A percentile compares a stretch with the other conserved stretches of the same genome.
Conservation (phyloP, 2,113 vertebrate genomes). For the Neotragus pygmaeus region DNA sequence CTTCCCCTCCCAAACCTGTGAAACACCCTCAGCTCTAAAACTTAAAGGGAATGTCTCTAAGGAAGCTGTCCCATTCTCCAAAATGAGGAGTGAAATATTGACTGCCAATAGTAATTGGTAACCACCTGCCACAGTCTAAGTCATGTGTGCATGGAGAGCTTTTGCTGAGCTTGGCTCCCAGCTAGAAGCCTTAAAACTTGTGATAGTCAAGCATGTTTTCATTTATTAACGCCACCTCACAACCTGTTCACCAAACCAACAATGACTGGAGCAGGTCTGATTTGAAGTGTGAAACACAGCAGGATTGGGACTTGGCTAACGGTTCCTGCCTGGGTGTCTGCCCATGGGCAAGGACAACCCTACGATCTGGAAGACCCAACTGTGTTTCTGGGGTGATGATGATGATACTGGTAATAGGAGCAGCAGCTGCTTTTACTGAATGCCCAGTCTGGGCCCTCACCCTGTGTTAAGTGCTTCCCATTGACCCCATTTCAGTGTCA, state of each 20-base stretch:
- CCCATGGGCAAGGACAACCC: not conserved
- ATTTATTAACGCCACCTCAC: not conserved
- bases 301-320: not conserved
- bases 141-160: not conserved
- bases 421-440: not conserved
- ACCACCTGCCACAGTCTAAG: not conserved
- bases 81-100: not conserved
- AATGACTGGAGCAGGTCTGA: not conserved
- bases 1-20: not conserved
- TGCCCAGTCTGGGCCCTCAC: not conserved
- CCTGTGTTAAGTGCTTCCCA: not conserved
- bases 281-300: not conserved
- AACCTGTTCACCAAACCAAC: not conserved
- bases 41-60: not conserved
- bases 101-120: not conserved
- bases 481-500: not conserved
- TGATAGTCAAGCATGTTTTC: not conserved
- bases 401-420: not conserved
- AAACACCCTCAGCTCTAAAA: not conserved
- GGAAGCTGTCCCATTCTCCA: not conserved
- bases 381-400: not conserved
- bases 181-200: not conserved
- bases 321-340: not conserved
- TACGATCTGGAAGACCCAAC: not conserved
- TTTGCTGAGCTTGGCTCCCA: not conserved